Percentiles rank a stretch among this genome's conserved stretches.
These are phyloP conservation scores for Labroides dimidiatus DNA, from an alignment of 2,797 vertebrate species.

Conservation along the genomic window DNA sequence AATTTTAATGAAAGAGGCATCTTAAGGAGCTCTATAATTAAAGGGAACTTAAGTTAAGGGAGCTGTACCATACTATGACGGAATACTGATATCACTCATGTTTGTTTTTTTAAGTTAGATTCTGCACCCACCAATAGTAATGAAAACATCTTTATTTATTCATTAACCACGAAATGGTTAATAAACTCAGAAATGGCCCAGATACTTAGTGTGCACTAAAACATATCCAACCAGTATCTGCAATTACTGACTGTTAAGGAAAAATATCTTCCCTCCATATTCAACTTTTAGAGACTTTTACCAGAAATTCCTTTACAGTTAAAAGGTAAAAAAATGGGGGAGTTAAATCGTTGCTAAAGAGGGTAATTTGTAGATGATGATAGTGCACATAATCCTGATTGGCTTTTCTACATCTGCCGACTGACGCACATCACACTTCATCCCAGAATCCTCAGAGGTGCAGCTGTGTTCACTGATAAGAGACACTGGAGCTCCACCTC, in stretches of 20 bases:
- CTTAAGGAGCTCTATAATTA: not conserved
- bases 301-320: no score
- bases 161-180: not conserved
- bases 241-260: not conserved
- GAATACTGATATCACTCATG: not conserved
- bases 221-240: not conserved
- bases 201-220: not conserved
- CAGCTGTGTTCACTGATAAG: conserved; percentile 70
- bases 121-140: no score
- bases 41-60: no score
- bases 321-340: no score
- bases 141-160: not conserved
- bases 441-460: conserved; percentile 58
- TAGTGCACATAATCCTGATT: conserved; percentile 34
- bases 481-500: conserved; percentile 60
- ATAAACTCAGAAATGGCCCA: not conserved
- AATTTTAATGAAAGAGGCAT: conserved; percentile 2
- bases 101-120: no score
- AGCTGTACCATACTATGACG: no score
- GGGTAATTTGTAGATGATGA: conserved; percentile 21
- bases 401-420: conserved; percentile 27
- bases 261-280: not conserved
- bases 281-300: no score
- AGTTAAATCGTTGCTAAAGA: no score
- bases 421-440: conserved; percentile 47